Evolutionary conservation across 2,888 invertebrate species (phyloP).

Genomic region (Hirtodrosophila confusa): DNA sequence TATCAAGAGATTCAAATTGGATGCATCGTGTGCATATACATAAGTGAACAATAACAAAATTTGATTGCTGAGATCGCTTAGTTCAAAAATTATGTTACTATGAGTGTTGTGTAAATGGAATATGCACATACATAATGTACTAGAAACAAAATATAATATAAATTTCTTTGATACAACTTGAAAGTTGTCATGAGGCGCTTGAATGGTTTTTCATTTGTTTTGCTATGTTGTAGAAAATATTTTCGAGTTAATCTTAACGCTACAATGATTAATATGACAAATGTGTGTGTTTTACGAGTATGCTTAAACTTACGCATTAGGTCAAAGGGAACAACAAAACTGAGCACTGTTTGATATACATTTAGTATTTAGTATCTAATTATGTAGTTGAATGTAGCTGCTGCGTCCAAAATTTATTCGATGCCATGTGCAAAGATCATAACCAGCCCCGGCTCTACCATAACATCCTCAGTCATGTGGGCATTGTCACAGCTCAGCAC

Average conservation of each 20-base stretch:
- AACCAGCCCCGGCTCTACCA: slow-evolving; percentile 97
- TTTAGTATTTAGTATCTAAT: slow-evolving; percentile 47
- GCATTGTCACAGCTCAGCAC: slow-evolving; percentile 97
- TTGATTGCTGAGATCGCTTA: slow-evolving; percentile 69
- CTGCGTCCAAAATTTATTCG: slow-evolving; percentile 85
- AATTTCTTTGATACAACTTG: slow-evolving; percentile 60
- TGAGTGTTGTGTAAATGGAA: slow-evolving; percentile 52
- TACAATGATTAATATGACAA: slow-evolving; percentile 34
- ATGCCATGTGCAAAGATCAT: slow-evolving; percentile 99
- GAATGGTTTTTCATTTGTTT: slow-evolving; percentile 43
- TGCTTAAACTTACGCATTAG: slow-evolving; percentile 50
- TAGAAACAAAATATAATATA: slow-evolving; percentile 33
- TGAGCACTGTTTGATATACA: slow-evolving; percentile 64
- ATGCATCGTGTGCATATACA: slow-evolving; percentile 27
- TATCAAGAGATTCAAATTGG: slow-evolving; percentile 51
- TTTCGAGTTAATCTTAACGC: slow-evolving; percentile 47
- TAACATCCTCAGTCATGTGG: slow-evolving; percentile 98
- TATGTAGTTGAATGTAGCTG: slow-evolving; percentile 44
- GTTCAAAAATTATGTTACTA: slow-evolving; percentile 44
- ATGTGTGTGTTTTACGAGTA: slow-evolving; percentile 9
- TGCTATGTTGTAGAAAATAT: slow-evolving; percentile 7
- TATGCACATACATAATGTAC: slow-evolving; percentile 37
- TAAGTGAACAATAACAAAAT: slow-evolving; percentile 66
- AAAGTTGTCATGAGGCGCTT: slow-evolving; percentile 74
- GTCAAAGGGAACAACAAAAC: slow-evolving; percentile 72